Base-by-base conservation (phyloP, 2,113 vertebrate species). In the Sorex araneus region DNA sequence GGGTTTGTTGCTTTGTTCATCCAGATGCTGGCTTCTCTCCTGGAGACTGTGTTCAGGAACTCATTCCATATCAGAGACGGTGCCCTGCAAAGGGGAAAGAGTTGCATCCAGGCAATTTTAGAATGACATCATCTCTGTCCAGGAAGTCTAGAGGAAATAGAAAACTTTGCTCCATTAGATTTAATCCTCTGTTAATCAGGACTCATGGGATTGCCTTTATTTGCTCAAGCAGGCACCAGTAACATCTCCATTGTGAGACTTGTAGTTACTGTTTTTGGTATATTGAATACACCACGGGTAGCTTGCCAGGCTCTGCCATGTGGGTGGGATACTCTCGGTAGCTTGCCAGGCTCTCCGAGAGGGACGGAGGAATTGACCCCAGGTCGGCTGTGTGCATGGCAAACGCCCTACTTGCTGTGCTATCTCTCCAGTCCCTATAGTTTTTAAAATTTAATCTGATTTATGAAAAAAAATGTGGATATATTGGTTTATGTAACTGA, bases 161-260 rank as follows among this genome's bases (percentile, higher is more conserved):
- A 87, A 74, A 54, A 63, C 78, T 69, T 87, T 79, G 34, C 12
- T 89, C 16, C 82, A 32, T 85, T 91, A 87, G 57, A 79, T 77
- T 94, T 75, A 82, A 47, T 84, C n/a, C 23, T 80, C 60, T 27
- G 64, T 69, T 84, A 73, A 63, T 67, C 25, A 93, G 86, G 90
- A 21, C 8, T 95, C 40, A n/a, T 84, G 88, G 90, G 71, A 85
- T 78, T 76, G 80, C 1, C 16, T 2, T 88, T 57, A n/a, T n/a
- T n/a, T n/a, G n/a, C n/a, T n/a, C n/a, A n/a, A n/a, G n/a, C n/a
- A n/a, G n/a, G n/a, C n/a, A n/a, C n/a, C n/a, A n/a, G n/a, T n/a
- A n/a, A n/a, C n/a, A n/a, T n/a, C n/a, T n/a, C n/a, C n/a, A n/a
- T n/a, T n/a, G n/a, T n/a, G n/a, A n/a, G n/a, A n/a, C n/a, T n/a